These are phyloP conservation scores for Prunella himalayana DNA, from an alignment of 2,113 vertebrate species.

Conservation along the genomic window DNA sequence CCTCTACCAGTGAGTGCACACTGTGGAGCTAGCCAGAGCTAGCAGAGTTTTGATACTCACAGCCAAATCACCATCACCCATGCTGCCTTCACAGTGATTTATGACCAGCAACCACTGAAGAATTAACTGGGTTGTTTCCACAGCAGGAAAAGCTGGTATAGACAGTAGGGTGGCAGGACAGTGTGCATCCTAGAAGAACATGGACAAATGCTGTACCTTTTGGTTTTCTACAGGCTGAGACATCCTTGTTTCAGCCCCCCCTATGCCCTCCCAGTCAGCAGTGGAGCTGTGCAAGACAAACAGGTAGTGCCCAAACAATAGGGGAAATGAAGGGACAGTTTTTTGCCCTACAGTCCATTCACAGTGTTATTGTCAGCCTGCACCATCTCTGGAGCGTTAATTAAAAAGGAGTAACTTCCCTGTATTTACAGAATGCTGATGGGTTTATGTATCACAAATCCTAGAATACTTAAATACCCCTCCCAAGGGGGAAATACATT, in stretches of 20 bases:
- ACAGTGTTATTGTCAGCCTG: not conserved
- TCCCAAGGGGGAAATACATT: not conserved
- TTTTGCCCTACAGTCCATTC: fast-evolving
- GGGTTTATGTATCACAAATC: not conserved
- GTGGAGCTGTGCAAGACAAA: not conserved
- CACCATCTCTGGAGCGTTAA: not conserved
- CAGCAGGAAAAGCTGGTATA: not conserved
- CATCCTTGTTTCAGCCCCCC: not conserved
- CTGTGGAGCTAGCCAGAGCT: not conserved
- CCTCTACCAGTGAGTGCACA: not conserved
- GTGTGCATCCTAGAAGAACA: not conserved
- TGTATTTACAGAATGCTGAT: not conserved
- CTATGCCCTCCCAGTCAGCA: not conserved
- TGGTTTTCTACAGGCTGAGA: not conserved
- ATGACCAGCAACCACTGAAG: not conserved
- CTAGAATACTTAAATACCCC: not conserved
- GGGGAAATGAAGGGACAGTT: not conserved
- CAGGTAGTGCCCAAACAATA: not conserved
- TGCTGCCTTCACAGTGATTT: not conserved
- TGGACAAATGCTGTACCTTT: not conserved
- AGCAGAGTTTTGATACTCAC: not conserved
- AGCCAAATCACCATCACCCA: not conserved
- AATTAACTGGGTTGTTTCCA: not conserved
- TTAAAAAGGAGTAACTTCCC: not conserved
- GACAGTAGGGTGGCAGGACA: not conserved